phyloP scores from a whole-genome alignment of 2,113 vertebrate genomes.

The Thomomys bottae region DNA sequence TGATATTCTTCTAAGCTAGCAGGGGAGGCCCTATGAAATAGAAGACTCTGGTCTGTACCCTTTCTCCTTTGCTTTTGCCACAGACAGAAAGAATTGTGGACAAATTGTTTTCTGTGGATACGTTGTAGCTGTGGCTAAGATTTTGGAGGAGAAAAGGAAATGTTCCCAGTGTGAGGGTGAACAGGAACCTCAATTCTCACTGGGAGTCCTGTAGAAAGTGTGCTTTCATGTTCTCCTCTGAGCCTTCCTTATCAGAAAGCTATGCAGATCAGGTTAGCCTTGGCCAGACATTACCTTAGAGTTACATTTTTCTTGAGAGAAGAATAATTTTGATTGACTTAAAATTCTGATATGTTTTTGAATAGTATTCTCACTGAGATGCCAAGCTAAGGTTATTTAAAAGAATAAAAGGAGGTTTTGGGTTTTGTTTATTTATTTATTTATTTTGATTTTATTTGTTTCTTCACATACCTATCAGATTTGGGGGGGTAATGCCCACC shows the following conservation, averaged over 20 bases:
- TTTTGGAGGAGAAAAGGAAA: neutral
- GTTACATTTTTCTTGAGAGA: neutral
- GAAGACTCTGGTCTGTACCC: neutral
- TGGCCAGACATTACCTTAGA: neutral
- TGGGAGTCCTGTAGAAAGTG: neutral
- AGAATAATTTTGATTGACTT: neutral
- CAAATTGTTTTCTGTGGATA: neutral
- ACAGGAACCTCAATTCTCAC: neutral
- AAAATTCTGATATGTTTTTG: neutral
- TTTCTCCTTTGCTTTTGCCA: constrained; percentile 55
- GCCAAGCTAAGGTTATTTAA: neutral
- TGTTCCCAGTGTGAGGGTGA: neutral
- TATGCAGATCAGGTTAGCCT: neutral
- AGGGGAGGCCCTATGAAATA: constrained; percentile 24
- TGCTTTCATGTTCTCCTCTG: neutral
- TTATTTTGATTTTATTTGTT: constrained; percentile 7
- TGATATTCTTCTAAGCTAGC: constrained; percentile 16
- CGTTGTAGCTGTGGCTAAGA: neutral
- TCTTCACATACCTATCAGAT: neutral
- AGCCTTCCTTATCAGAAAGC: constrained; percentile 6
- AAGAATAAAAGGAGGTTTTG: neutral
- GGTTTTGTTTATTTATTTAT: neutral
- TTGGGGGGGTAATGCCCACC: neutral
- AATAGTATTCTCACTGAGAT: neutral
- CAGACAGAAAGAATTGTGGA: constrained; percentile 52